Percentiles rank a stretch among this genome's conserved stretches.
phyloP scores from a whole-genome alignment of 2,888 invertebrate genomes.

The Carabus problematicus region DNA sequence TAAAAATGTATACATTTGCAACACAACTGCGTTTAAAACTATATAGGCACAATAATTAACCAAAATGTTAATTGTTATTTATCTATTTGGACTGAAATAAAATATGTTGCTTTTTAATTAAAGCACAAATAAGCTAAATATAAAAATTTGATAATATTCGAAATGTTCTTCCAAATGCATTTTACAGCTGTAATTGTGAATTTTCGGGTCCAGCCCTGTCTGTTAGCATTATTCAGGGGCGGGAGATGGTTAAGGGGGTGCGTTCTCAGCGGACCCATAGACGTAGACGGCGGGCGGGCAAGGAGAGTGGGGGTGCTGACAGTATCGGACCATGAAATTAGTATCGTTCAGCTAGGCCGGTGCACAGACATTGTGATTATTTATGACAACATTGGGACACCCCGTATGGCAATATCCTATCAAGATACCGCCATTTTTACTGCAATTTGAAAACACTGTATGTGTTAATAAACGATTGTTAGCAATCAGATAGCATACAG shows the following conservation, averaged over 20 bases:
- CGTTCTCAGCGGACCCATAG: neutral
- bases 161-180: too few relatives aligned
- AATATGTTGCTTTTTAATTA: too few relatives aligned
- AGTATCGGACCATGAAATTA: conserved; percentile 59
- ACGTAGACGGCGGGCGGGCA: neutral
- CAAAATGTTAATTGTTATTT: too few relatives aligned
- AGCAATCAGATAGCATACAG: neutral
- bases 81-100: too few relatives aligned
- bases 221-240: neutral
- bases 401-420: conserved; percentile 27
- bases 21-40: too few relatives aligned
- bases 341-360: conserved; percentile 51
- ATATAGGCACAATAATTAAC: too few relatives aligned
- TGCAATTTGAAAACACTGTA: conserved; percentile 21
- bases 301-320: conserved; percentile 50
- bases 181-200: neutral
- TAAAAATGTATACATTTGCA: too few relatives aligned
- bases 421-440: conserved; percentile 33
- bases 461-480: conserved; percentile 33
- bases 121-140: too few relatives aligned
- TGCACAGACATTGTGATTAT: conserved; percentile 23
- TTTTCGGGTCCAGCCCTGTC: neutral
- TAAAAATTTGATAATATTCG: too few relatives aligned
- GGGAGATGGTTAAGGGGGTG: neutral
- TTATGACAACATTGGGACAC: conserved; percentile 21